phyloP scores from a whole-genome alignment of 2,888 invertebrate species.

The Anthophora plumipes region DNA sequence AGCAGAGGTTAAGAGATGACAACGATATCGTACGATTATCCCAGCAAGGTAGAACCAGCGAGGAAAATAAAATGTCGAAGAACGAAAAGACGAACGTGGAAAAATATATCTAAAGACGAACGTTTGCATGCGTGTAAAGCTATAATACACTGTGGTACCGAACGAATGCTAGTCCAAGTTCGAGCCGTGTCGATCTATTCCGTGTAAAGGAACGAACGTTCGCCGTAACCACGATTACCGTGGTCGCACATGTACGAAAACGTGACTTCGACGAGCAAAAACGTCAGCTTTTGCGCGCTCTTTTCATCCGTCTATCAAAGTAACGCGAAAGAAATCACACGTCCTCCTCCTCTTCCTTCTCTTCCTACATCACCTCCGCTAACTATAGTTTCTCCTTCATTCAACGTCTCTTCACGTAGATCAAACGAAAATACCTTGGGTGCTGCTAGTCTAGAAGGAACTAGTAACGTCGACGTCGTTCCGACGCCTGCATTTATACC shows the following conservation, averaged over 20 bases:
- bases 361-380: no score
- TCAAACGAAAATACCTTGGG: conserved; percentile 3
- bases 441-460: background rate
- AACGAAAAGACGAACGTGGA: background rate
- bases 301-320: background rate
- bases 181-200: conserved; percentile 9
- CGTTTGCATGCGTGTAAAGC: background rate
- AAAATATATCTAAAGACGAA: conserved; percentile 7
- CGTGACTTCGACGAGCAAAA: conserved; percentile 51
- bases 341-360: no score
- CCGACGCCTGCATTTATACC: conserved; percentile 6
- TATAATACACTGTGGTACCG: conserved; percentile 3
- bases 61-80: background rate
- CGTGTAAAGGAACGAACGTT: conserved; percentile 20
- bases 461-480: background rate
- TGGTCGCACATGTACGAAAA: conserved; percentile 56
- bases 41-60: no score
- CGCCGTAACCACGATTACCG: background rate
- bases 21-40: no score
- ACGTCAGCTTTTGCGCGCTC: conserved; percentile 43
- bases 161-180: conserved; percentile 26
- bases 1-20: no score
- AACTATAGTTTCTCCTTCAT: background rate
- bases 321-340: conserved; percentile 1
- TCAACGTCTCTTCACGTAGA: background rate